These are phyloP conservation scores for Girardinichthys multiradiatus DNA, from an alignment of 2,113 vertebrate genomes.

Conservation along the genomic window DNA sequence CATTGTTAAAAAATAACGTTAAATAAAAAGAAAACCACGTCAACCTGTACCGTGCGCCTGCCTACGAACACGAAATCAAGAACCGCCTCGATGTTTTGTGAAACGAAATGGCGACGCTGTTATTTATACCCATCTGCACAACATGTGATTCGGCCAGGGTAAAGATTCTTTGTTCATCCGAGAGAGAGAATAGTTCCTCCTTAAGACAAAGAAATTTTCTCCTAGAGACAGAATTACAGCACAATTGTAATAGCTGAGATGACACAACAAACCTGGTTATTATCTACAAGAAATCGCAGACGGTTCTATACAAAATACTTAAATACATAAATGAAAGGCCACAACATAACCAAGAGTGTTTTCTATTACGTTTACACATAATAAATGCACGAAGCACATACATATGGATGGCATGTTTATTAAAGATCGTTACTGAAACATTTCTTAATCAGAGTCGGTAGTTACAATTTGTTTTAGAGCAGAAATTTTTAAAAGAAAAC, in stretches of 20 bases:
- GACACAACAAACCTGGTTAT: fast-evolving
- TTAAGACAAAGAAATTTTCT: not conserved
- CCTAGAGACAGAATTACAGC: fast-evolving
- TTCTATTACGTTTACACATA: not conserved
- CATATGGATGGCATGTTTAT: too few species aligned
- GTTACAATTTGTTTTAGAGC: not conserved
- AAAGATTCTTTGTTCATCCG: slow-evolving; percentile 52
- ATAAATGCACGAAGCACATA: not conserved
- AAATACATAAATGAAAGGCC: fast-evolving
- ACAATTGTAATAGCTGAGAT: not conserved
- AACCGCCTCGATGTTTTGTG: not conserved
- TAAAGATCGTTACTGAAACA: not conserved
- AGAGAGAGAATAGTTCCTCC: slow-evolving; percentile 51
- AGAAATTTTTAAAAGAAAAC: not conserved
- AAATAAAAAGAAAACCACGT: not conserved
- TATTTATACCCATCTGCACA: slow-evolving; percentile 48
- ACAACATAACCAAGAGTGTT: not conserved
- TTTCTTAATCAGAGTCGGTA: not conserved
- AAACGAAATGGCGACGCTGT: not conserved
- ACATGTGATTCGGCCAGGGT: not conserved
- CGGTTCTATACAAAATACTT: not conserved
- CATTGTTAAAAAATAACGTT: too few species aligned
- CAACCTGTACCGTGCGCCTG: slow-evolving; percentile 21
- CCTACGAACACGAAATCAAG: fast-evolving
- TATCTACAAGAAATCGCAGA: not conserved